Conservation (phyloP, 2,888 invertebrate genomes). For the Phyto melanocephala region DNA sequence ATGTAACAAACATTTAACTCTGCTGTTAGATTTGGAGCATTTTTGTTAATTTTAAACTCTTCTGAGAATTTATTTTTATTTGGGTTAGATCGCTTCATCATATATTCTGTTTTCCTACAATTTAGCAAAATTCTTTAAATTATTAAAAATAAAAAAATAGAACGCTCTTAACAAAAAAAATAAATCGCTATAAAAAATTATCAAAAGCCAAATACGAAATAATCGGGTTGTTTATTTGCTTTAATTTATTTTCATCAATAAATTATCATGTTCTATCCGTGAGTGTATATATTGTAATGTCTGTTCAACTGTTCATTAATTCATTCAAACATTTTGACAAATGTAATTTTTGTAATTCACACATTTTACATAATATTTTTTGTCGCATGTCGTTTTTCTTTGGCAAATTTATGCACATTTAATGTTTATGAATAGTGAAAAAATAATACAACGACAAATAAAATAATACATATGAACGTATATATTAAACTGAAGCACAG, state of each 20-base stretch:
- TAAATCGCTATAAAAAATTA: slow-evolving; percentile 2
- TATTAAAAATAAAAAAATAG: too few relatives aligned
- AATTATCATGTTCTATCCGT: slow-evolving; percentile 33
- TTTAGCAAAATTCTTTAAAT: too few relatives aligned
- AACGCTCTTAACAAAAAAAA: not conserved
- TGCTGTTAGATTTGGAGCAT: too few relatives aligned
- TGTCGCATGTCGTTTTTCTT: slow-evolving; percentile 12
- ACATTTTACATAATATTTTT: slow-evolving; percentile 62
- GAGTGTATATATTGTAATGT: not conserved
- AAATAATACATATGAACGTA: slow-evolving; percentile 34
- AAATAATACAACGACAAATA: too few relatives aligned
- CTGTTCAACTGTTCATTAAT: slow-evolving; percentile 49
- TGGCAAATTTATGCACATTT: slow-evolving; percentile 50
- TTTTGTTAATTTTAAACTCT: too few relatives aligned
- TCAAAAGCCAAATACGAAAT: not conserved
- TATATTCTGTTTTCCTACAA: too few relatives aligned
- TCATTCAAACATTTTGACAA: slow-evolving; percentile 58
- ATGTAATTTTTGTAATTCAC: slow-evolving; percentile 66
- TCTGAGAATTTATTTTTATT: too few relatives aligned
- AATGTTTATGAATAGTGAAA: slow-evolving; percentile 34
- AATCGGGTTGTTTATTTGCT: slow-evolving; percentile 7
- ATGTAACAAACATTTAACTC: too few relatives aligned
- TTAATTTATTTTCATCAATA: slow-evolving; percentile 29
- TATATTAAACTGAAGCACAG: slow-evolving; percentile 60
- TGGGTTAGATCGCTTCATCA: too few relatives aligned